phyloP scores from a whole-genome alignment of 2,113 vertebrate species.

The Capra hircus region DNA sequence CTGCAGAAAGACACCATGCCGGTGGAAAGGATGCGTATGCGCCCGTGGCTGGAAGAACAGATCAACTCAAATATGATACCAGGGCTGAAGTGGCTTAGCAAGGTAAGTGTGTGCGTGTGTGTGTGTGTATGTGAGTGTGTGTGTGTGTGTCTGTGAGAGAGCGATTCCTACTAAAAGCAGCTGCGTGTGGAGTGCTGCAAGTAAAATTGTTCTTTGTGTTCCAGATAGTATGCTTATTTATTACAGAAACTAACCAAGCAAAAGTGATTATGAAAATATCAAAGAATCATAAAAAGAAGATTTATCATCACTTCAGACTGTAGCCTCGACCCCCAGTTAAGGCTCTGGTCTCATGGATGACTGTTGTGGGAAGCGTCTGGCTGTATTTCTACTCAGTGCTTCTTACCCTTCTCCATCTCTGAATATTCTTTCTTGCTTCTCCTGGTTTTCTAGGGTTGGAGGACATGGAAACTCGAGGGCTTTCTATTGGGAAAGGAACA shows the following conservation, averaged over 20 bases:
- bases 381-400: background rate
- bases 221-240: background rate
- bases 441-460: background rate
- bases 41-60: conserved; percentile 98
- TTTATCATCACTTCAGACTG: background rate
- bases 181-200: background rate
- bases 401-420: background rate
- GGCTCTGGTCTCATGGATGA: background rate
- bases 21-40: conserved; percentile 98
- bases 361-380: background rate
- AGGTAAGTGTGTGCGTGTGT: conserved; percentile 78
- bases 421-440: background rate
- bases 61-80: conserved; percentile 95
- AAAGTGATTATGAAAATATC: background rate
- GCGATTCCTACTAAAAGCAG: background rate
- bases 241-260: background rate
- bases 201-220: background rate
- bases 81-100: conserved; percentile 95
- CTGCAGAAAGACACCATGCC: conserved; percentile 87
- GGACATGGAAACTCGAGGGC: background rate
- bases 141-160: no score
- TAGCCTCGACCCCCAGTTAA: background rate
- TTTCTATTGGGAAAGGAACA: background rate
- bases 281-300: background rate
- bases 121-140: accelerated